Base-by-base conservation (phyloP, 2,888 invertebrate genomes). In the Mesodorylaimus sp. region DNA sequence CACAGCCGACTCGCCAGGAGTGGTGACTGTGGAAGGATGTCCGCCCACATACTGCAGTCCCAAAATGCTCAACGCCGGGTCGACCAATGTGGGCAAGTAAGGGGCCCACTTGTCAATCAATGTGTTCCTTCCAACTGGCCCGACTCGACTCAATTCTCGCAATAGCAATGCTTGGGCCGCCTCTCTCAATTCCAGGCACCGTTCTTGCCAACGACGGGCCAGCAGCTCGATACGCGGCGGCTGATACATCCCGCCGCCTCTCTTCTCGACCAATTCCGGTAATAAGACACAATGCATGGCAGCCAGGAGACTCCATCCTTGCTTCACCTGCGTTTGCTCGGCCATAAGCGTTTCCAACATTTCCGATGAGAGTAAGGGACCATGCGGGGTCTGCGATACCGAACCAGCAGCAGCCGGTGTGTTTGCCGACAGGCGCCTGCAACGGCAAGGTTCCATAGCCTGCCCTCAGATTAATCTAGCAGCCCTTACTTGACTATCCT, bases 131-230 rank as follows among this genome's bases (percentile, higher is more conserved):
- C 50, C 50, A 63, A 85, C 85, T 0, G 83, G 78, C 0, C 87
- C 87, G 63, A 89, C 75, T 50, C 87, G 76, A 53, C 82, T 79
- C 27, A 99, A 73, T 70, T 97, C 97, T 0, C 95, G 89, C 16
- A 95, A 72, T 0, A 99, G 72, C 28, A 97, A 73, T 10, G 93
- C 91, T 64, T 97, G 97, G 0, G 93, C 85, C 0, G 95, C 95
- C 69, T 95, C 91, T 2, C 97, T 51, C 44, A 89, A 88, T 73
- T 97, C 95, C 3, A 95, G 76, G 68, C 95, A 97, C 60, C 91
- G 84, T 71, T 97, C 95, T 67, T 97, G 95, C 97, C 97, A 97
- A 54, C 91, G 76, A 21, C 91, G 79, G 0, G 93, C 95, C 74
- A 97, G 76, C 79, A 91, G 85, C 70, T 97, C 95, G 2, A 97